Conservation (phyloP, 2,888 invertebrate genomes). For the Troilus luridus region DNA sequence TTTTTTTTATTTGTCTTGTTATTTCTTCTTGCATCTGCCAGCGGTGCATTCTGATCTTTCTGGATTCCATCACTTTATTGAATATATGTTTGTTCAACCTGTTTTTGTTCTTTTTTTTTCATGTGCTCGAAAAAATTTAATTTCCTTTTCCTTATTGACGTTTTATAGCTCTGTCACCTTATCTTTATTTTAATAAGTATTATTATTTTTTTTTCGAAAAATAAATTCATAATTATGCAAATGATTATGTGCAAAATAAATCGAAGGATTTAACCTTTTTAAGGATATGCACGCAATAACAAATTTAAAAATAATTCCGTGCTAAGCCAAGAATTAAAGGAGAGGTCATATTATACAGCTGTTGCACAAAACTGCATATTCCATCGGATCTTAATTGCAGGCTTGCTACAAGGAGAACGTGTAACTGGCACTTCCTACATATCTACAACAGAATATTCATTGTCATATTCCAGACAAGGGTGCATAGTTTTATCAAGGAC, state of each 20-base stretch:
- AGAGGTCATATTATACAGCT: not conserved
- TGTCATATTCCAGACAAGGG: not conserved
- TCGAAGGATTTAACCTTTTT: not conserved
- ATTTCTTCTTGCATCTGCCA: too few relatives aligned
- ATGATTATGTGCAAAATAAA: not conserved
- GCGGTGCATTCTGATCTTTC: too few relatives aligned
- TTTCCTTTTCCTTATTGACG: too few relatives aligned
- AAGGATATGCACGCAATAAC: not conserved
- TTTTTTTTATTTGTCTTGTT: too few relatives aligned
- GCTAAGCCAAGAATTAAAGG: not conserved
- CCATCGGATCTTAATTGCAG: not conserved
- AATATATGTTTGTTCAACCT: too few relatives aligned
- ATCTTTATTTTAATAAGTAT: too few relatives aligned
- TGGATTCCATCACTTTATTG: too few relatives aligned
- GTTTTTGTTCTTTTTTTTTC: too few relatives aligned
- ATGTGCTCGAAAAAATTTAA: too few relatives aligned
- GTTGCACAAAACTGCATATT: slow-evolving; percentile 20
- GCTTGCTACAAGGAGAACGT: slow-evolving; percentile 3
- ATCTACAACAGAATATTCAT: not conserved
- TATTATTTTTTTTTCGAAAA: too few relatives aligned
- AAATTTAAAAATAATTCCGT: not conserved
- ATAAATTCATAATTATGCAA: not conserved
- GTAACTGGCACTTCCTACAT: slow-evolving; percentile 13
- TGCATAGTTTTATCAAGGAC: not conserved
- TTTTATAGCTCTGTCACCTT: too few relatives aligned